These are phyloP conservation scores for Drosophila ambigua DNA, from an alignment of 1,140 invertebrate genomes.

Conservation along the genomic window DNA sequence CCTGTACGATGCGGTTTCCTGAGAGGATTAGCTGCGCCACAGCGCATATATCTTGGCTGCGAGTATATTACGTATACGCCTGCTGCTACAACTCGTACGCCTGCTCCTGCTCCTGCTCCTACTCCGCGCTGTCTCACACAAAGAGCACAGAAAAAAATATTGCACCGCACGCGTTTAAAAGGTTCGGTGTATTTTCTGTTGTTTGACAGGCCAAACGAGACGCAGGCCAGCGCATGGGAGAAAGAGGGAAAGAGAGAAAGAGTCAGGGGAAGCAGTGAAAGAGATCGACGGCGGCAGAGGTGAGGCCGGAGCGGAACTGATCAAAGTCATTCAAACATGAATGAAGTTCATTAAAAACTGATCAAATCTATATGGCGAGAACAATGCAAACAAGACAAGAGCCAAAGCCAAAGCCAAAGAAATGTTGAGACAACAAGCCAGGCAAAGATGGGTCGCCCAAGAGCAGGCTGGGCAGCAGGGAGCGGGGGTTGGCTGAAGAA, in stretches of 20 bases:
- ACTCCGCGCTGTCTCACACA: too few species aligned
- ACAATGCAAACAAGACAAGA: conserved; percentile 79
- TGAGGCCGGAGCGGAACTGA: conserved; percentile 74
- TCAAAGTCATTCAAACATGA: conserved; percentile 83
- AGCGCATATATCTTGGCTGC: too few species aligned
- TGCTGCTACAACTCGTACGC: conserved; percentile 2
- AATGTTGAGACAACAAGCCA: conserved; percentile 72
- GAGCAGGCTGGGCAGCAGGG: neutral
- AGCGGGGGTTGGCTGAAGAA: too few species aligned
- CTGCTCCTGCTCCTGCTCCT: neutral
- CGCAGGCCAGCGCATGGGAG: neutral
- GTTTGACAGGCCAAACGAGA: conserved; percentile 25
- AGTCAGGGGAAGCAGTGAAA: neutral
- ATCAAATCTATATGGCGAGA: conserved; percentile 81
- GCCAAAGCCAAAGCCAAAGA: conserved; percentile 28
- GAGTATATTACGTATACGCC: conserved; percentile 43
- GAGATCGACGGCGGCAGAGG: conserved; percentile 9
- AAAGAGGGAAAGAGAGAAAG: neutral
- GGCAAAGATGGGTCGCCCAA: neutral
- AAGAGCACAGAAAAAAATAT: too few species aligned
- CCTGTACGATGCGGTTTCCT: too few species aligned
- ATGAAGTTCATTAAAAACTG: conserved; percentile 84
- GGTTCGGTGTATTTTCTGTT: conserved; percentile 64
- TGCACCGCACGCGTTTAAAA: conserved; percentile 70
- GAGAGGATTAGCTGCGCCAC: too few species aligned